Evolutionary conservation across 2,888 invertebrate genomes (phyloP).

Genomic region (Scaeva pyrastri): DNA sequence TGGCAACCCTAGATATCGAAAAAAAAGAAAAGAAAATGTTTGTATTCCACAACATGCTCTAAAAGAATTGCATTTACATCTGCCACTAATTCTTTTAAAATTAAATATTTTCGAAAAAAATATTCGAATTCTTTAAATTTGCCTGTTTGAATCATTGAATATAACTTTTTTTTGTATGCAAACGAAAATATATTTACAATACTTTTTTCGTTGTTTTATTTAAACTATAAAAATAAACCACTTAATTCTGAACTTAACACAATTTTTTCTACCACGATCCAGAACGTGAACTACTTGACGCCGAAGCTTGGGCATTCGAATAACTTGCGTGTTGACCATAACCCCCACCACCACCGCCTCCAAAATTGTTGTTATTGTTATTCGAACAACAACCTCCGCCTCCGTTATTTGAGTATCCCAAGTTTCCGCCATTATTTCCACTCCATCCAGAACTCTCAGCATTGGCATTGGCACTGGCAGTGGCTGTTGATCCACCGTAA

Average conservation of each 20-base stretch:
- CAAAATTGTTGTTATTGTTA: constrained; percentile 4
- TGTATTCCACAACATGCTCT: too few species aligned
- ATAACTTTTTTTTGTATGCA: too few species aligned
- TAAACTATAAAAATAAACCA: background rate
- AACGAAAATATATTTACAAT: too few species aligned
- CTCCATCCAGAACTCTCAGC: constrained; percentile 30
- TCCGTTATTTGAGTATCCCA: constrained; percentile 38
- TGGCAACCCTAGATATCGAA: too few species aligned
- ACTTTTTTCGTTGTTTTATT: background rate
- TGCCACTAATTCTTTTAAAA: too few species aligned
- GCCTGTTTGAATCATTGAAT: background rate
- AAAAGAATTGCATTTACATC: too few species aligned
- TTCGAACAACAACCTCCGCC: constrained; percentile 33
- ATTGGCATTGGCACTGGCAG: constrained; percentile 46
- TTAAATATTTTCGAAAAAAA: too few species aligned
- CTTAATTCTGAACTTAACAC: background rate
- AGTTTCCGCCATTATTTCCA: constrained; percentile 45
- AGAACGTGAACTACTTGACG: constrained; percentile 55
- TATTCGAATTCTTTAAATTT: too few species aligned
- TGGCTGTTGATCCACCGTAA: background rate
- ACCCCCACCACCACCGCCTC: background rate
- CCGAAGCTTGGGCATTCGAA: constrained; percentile 53
- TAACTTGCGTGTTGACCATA: constrained; percentile 20
- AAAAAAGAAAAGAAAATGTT: too few species aligned
- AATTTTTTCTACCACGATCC: constrained; percentile 55